Base-by-base conservation (phyloP, 2,888 invertebrate species). In the Agapostemon virescens region DNA sequence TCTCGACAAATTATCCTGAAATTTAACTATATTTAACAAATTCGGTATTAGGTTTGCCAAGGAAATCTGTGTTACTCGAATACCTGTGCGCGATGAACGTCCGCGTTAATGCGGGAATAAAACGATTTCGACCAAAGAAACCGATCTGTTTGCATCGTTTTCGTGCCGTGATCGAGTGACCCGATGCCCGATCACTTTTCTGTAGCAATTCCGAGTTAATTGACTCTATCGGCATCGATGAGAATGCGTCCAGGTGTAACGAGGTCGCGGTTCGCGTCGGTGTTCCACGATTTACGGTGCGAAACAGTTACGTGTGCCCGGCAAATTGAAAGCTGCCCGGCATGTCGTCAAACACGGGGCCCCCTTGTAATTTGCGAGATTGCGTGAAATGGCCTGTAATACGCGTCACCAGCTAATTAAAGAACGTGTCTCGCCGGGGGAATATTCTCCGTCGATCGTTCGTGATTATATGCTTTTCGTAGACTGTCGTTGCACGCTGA, bases 311-410 rank as follows among this genome's bases (percentile, higher is more conserved):
- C 78, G 40, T 66, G 45, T 15, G 40, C 36, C 20, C 1, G 26
- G 26, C n/a, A 71, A 79, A 68, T 71, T 78, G 49, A 45, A 52
- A 17, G 17, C 38, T 67, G 23, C 49, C 7, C n/a, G n/a, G 17
- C 38, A 26, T 30, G 61, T 52, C 61, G 61, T 9, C 52, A 58
- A 26, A 33, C 61, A 71, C 68, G 33, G 30, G 45, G 49, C 49
- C 9, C n/a, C 36, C 40, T 26, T n/a, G 67, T 71, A 68, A 68
- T 79, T 79, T 76, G 49, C 42, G 38, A 75, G 61, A 71, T 52
- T 58, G 70, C 20, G 40, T 11, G 42, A 13, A 69, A 55, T n/a
- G 38, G 15, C 1, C 33, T 38, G 45, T 40, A 55, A 45, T 15
- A 30, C 36, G 67, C 20, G 42, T 45, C n/a, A 2, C 42, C 63